These are phyloP conservation scores for Gallinago solitaria DNA, from an alignment of 2,797 vertebrate species.

Conservation along the genomic window DNA sequence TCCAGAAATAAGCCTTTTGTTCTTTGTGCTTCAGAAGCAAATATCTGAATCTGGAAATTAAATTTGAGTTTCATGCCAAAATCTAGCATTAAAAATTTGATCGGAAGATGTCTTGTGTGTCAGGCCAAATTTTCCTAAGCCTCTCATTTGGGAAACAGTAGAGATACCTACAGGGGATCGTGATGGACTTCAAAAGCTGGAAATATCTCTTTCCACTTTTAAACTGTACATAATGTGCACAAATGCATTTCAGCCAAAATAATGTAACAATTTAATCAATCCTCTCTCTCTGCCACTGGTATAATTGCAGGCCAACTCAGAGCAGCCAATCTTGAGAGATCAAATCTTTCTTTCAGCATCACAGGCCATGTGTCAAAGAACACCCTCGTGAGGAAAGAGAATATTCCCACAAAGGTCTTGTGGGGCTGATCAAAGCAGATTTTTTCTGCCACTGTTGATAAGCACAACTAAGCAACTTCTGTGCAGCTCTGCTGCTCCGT, in stretches of 20 bases:
- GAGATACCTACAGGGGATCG: not conserved
- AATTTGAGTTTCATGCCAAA: not conserved
- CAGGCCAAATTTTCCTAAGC: not conserved
- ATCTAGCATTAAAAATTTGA: not conserved
- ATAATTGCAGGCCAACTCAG: not conserved
- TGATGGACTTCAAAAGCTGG: not conserved
- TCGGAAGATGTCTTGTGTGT: rapidly evolving
- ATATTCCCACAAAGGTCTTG: not conserved
- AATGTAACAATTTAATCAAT: not conserved
- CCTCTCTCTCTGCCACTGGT: not conserved
- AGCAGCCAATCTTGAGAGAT: not conserved
- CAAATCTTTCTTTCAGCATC: not conserved
- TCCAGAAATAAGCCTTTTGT: not conserved
- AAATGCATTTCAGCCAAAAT: not conserved
- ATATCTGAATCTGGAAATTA: not conserved
- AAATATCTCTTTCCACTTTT: not conserved
- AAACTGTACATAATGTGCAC: not conserved
- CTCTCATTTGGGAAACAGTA: not conserved
- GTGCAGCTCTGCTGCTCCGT: not conserved
- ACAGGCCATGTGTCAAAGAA: not conserved
- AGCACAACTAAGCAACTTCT: not conserved
- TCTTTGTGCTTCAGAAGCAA: not conserved
- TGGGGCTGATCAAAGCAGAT: not conserved
- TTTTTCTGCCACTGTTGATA: not conserved
- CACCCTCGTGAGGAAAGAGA: not conserved